phyloP scores from a whole-genome alignment of 2,797 vertebrate genomes.

The Acanthis flammea region DNA sequence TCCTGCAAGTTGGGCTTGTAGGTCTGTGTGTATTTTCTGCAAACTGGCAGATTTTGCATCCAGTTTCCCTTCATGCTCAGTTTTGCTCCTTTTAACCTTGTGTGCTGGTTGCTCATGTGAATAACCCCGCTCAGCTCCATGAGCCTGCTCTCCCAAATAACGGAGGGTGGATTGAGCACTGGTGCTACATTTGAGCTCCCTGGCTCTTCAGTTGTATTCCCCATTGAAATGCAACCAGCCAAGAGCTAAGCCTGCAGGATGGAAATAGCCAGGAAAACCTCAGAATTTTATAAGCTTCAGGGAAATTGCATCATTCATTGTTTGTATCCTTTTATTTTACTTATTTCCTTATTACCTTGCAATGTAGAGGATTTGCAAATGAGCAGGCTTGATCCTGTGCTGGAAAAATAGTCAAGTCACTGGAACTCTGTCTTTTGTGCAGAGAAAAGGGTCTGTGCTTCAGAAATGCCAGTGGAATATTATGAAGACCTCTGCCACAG shows the following conservation, averaged over 20 bases:
- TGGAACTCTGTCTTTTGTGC: background rate
- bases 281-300: background rate
- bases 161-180: background rate
- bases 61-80: background rate
- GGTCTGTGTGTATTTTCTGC: background rate
- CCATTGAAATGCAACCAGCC: background rate
- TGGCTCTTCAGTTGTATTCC: background rate
- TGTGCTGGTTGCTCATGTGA: background rate
- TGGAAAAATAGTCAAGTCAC: background rate
- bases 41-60: background rate
- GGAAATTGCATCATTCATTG: background rate
- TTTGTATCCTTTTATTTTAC: conserved; percentile 5
- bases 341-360: background rate
- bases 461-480: background rate
- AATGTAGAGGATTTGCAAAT: background rate
- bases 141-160: background rate
- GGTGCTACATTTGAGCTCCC: background rate
- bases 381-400: background rate
- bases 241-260: background rate
- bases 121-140: background rate
- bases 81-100: background rate
- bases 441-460: background rate
- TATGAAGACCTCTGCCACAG: background rate
- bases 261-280: conserved; percentile 2
- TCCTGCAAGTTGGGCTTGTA: background rate